These are phyloP conservation scores for Sphaeramia orbicularis DNA, from an alignment of 2,797 vertebrate genomes.

Conservation along the genomic window DNA sequence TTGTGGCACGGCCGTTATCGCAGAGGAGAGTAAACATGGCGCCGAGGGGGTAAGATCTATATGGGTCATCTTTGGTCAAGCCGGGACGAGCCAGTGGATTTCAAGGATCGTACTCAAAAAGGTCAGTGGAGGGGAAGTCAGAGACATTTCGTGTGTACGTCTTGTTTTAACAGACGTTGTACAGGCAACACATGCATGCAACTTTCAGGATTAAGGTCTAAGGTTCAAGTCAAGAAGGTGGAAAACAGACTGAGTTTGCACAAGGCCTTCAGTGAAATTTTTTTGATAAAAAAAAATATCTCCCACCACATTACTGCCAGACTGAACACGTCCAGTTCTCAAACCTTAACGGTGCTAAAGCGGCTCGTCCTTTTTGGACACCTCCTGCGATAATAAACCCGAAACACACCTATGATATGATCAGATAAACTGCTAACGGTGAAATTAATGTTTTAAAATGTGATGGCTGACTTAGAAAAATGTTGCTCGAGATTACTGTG, in stretches of 20 bases:
- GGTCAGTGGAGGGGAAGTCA: constrained; percentile 59
- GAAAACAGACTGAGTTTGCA: constrained; percentile 50
- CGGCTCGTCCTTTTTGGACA: constrained; percentile 38
- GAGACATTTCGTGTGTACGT: constrained; percentile 54
- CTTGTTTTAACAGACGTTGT: constrained; percentile 39
- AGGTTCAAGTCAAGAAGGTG: constrained; percentile 71
- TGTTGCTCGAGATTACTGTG: constrained; percentile 35
- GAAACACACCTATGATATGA: constrained; percentile 41
- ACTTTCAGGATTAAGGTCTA: constrained; percentile 58
- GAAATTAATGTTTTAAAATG: constrained; percentile 31
- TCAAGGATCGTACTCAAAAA: constrained; percentile 65
- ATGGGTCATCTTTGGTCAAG: constrained; percentile 86
- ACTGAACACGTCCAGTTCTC: constrained; percentile 20
- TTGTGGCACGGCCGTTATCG: constrained; percentile 73
- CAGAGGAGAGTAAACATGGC: constrained; percentile 73
- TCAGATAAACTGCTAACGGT: constrained; percentile 27
- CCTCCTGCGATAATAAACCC: constrained; percentile 23
- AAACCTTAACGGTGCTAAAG: constrained; percentile 12
- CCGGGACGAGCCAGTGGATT: constrained; percentile 65
- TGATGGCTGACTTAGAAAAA: constrained; percentile 33
- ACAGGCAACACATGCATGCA: constrained; percentile 11
- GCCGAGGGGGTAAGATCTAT: constrained; percentile 54
- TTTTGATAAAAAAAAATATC: constrained; percentile 21
- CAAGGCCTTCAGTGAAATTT: constrained; percentile 56
- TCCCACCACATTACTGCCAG: constrained; percentile 37